A percentile compares a stretch with the other conserved stretches of the same genome.
phyloP scores from a whole-genome alignment of 2,797 vertebrate species.

The Gallinago solitaria region DNA sequence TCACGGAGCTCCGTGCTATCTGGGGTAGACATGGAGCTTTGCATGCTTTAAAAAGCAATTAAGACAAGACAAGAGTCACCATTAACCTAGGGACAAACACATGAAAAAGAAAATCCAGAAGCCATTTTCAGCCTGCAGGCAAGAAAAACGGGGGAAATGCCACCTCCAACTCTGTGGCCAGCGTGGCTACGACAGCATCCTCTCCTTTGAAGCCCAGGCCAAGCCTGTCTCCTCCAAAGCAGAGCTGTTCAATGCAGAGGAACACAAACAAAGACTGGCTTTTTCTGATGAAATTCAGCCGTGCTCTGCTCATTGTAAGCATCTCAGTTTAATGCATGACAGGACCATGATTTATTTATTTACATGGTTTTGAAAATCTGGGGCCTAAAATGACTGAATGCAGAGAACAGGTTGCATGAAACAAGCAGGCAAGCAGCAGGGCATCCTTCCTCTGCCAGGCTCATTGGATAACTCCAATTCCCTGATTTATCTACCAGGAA shows the following conservation, averaged over 20 bases:
- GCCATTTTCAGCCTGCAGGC: not conserved
- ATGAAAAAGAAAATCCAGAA: not conserved
- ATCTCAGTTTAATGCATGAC: not conserved
- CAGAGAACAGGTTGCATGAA: not conserved
- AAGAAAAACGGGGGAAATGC: not conserved
- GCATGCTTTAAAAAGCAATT: constrained; percentile 2
- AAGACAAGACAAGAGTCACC: not conserved
- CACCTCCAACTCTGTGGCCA: not conserved
- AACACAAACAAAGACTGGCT: accelerated
- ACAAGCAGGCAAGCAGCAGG: not conserved
- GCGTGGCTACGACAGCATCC: not conserved
- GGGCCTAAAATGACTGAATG: not conserved
- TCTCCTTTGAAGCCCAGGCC: not conserved
- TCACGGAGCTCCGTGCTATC: not conserved
- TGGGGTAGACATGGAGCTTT: not conserved
- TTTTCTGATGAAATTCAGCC: not conserved
- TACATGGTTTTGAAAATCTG: not conserved
- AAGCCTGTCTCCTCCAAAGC: not conserved
- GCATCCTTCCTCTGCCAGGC: not conserved
- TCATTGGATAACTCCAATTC: not conserved
- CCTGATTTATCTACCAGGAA: not conserved
- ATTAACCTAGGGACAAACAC: not conserved
- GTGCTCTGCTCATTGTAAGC: not conserved
- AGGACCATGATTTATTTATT: not conserved
- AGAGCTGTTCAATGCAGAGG: not conserved